A percentile compares a stretch with the other conserved stretches of the same genome.
phyloP scores from a whole-genome alignment of 2,888 invertebrate species.

The Nephrotoma flavescens region DNA sequence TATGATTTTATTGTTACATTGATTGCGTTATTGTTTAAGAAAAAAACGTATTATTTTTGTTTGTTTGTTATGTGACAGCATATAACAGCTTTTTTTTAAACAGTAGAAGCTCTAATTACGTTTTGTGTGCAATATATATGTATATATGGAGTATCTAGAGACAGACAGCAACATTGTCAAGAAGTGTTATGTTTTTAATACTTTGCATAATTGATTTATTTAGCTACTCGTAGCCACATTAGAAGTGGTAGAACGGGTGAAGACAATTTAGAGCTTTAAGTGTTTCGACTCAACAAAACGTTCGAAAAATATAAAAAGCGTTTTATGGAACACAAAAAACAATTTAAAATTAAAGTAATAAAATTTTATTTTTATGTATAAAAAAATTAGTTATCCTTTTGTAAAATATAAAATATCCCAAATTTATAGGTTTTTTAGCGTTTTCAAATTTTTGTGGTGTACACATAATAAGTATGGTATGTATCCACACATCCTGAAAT shows the following conservation, averaged over 20 bases:
- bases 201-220: background rate
- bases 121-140: background rate
- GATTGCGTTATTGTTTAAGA: background rate
- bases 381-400: background rate
- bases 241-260: background rate
- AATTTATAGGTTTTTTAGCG: background rate
- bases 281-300: background rate
- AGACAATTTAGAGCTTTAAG: background rate
- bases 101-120: background rate
- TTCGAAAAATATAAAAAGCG: background rate
- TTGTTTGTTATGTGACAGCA: background rate
- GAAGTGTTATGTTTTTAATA: background rate
- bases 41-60: background rate
- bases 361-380: background rate
- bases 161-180: no score
- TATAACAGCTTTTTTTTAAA: background rate
- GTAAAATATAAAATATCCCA: background rate
- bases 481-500: background rate
- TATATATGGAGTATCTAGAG: no score
- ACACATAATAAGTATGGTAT: background rate
- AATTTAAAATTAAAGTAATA: background rate
- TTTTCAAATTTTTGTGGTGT: background rate
- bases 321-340: background rate
- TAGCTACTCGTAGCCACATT: background rate
- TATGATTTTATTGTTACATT: background rate